Percentiles rank a stretch among this genome's conserved stretches.
Evolutionary conservation across 2,113 vertebrate genomes (phyloP).

Genomic region (Sceloporus undulatus): DNA sequence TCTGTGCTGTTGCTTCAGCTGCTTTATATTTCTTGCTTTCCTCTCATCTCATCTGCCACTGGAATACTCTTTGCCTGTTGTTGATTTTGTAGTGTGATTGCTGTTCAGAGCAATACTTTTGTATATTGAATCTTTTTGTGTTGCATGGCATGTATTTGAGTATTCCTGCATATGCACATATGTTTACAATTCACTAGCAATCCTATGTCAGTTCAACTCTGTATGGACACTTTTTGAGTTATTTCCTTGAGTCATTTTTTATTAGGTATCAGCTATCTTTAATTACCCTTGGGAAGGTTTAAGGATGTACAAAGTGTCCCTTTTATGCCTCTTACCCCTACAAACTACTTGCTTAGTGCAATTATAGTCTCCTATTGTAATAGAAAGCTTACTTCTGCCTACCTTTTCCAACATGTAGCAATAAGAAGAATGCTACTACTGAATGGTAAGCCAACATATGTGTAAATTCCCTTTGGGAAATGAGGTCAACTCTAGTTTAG

Average conservation of each 20-base stretch:
- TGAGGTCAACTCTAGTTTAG: too few species aligned
- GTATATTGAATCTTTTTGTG: background rate
- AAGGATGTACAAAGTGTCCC: background rate
- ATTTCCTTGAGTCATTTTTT: background rate
- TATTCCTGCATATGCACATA: background rate
- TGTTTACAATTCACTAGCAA: conserved; percentile 2
- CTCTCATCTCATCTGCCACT: conserved; percentile 27
- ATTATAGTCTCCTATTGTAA: background rate
- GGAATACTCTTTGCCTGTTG: background rate
- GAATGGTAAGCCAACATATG: too few species aligned
- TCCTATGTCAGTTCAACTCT: background rate
- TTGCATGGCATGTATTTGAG: conserved; percentile 29
- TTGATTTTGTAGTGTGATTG: conserved; percentile 1
- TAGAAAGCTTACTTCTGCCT: too few species aligned
- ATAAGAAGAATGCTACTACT: background rate
- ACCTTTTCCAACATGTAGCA: background rate
- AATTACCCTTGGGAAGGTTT: background rate
- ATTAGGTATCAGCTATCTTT: background rate
- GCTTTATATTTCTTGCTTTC: conserved; percentile 12
- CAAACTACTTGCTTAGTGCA: background rate
- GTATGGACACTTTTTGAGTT: background rate
- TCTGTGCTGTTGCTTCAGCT: conserved; percentile 18
- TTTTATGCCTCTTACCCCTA: background rate
- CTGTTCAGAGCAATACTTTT: background rate
- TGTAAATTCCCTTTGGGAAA: too few species aligned